Base-by-base conservation (phyloP, 2,888 invertebrate genomes). In the Hirtodrosophila duncani region DNA sequence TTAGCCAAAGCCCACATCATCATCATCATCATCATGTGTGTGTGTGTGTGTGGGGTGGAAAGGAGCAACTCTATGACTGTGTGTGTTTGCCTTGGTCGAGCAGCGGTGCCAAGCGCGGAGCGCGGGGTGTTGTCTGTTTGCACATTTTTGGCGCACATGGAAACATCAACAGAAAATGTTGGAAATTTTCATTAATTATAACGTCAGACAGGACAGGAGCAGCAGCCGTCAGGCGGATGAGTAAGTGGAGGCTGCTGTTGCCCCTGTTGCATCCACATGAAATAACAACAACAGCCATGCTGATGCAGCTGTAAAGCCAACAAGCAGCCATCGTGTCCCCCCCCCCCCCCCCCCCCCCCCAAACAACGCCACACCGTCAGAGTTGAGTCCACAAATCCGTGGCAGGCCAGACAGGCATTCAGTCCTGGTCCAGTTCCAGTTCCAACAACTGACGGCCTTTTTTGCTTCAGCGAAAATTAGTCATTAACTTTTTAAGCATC, bases 401-500 rank as follows among this genome's bases (percentile, higher is more conserved):
- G 70, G 69, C 67, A 67, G 65, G 42, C 45, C 62, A 62, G 55
- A 43, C 67, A 65, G 72, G 62, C 70, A 46, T 38, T 49, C 58
- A 65, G 52, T 71, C 38, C 69, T 44, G 2, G n/a, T 16, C 3
- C n/a, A 27, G 11, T 41, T 30, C 38, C 29, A 26, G 37, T 8
- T 23, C 24, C 30, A 7, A 7, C 5, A 14, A 14, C 9, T 23
- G 18, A 4, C 5, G 29, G 11, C 14, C 13, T 9, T 10, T 16
- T 14, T 21, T 36, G 14, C 9, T 33, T 27, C 58, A 57, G 63
- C 69, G 67, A 75, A 75, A 75, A 75, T 75, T 75, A 75, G 75
- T 75, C 75, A 75, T 75, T 75, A 75, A 75, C 75, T 75, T 75
- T 75, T 75, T 75, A 78, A 75, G 75, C 74, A 72, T 72, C 65